Evolutionary conservation across 2,113 vertebrate species (phyloP), one percentile per base, ranked within the genome.

Genomic region (Percina caprodes): DNA sequence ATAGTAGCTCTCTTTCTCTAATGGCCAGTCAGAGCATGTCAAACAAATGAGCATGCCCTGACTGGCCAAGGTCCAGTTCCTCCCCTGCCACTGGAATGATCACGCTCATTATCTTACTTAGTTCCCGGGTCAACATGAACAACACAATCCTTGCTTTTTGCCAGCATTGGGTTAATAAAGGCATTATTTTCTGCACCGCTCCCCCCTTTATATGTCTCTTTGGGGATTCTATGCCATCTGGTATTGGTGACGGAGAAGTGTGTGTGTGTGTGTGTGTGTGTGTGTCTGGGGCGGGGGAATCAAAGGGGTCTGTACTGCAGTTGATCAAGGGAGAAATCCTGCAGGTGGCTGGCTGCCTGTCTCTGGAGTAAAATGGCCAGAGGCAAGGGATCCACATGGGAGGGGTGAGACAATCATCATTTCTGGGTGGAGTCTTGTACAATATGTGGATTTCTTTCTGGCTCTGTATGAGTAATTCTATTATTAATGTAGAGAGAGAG

Each of bases 91-190:
- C 71, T 75, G 65, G 42, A 86, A 86, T 74, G 79, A 89, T 87
- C 80, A 56, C 35, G 48, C 85, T 94, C 86, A 92, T 93, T 93
- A 90, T 89, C 81, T 88, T 74, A 84, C 81, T 88, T 92, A 80
- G 82, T 90, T 80, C 62, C 51, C 0, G 70, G 91, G 90, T 93
- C 88, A 83, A 80, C 21, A 46, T 30, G 60, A 79, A 76, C 77
- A 80, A 71, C 76, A 77, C 35, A 49, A 69, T 74, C 76, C 24
- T 63, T 52, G 77, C 49, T 74, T 61, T 52, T 69, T 46, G 61
- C 77, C 83, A 77, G 72, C 65, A 24, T 46, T 2, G 7, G 55
- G 68, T 67, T 84, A 85, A 69, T 62, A 60, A 21, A 77, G 70
- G 23, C 18, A 9, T 19, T 59, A 74, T 77, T 84, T 46, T 42